phyloP scores from a whole-genome alignment of 1,140 invertebrate species.

The Lepidurus packardi region DNA sequence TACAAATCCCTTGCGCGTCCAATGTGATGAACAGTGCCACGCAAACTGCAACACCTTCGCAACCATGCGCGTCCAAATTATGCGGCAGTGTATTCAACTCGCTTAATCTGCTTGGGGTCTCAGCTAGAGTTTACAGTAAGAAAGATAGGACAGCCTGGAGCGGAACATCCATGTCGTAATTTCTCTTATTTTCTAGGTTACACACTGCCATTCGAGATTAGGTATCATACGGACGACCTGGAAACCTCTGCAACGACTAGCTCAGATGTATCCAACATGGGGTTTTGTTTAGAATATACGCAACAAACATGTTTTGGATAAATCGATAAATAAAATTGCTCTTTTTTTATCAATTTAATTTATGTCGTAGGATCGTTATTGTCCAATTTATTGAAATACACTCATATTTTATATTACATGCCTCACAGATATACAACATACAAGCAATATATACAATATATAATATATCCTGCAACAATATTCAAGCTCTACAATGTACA shows the following conservation, averaged over 20 bases:
- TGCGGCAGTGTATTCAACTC: conserved; percentile 16
- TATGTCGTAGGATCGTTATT: too few relatives aligned
- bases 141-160: not conserved
- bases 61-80: conserved; percentile 23
- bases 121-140: conserved; percentile 1
- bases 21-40: conserved; percentile 16
- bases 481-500: too few relatives aligned
- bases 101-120: not conserved
- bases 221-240: conserved; percentile 27
- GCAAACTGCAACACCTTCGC: not conserved
- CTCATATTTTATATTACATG: too few relatives aligned
- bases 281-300: conserved; percentile 23
- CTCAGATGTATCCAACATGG: not conserved
- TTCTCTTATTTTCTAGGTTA: not conserved
- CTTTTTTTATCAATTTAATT: too few relatives aligned
- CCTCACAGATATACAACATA: too few relatives aligned
- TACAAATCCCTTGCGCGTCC: conserved; percentile 28
- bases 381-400: too few relatives aligned
- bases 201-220: conserved; percentile 25
- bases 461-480: too few relatives aligned
- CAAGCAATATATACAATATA: too few relatives aligned
- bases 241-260: not conserved
- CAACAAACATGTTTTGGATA: conserved; percentile 23
- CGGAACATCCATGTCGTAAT: not conserved
- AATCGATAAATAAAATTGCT: not conserved